Conservation (phyloP, 2,888 invertebrate species). For the Tetranychus truncatus region DNA sequence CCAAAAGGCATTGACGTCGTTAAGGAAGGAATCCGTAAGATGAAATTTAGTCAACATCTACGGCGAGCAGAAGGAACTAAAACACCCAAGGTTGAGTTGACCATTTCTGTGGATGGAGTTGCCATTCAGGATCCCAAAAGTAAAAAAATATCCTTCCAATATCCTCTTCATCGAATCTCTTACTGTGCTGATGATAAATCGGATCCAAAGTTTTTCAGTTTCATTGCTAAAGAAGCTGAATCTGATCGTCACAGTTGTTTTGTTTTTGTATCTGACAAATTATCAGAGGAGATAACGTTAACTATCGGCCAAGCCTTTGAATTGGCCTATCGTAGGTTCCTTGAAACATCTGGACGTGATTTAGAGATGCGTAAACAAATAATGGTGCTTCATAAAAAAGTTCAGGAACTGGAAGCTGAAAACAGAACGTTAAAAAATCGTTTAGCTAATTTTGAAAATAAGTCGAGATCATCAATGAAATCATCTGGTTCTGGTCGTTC, state of each 20-base stretch:
- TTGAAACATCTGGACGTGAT: conserved; percentile 76
- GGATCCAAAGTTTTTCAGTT: conserved; percentile 88
- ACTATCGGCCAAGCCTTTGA: conserved; percentile 98
- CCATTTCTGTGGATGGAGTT: conserved; percentile 92
- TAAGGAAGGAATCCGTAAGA: conserved; percentile 85
- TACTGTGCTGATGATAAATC: conserved; percentile 98
- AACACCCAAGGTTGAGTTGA: conserved; percentile 51
- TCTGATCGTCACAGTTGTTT: conserved; percentile 80
- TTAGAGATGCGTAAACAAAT: conserved; percentile 62
- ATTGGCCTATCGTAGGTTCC: conserved; percentile 75
- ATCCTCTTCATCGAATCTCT: conserved; percentile 88
- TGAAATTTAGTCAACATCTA: conserved; percentile 80
- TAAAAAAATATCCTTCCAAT: conserved; percentile 66
- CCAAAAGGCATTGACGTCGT: conserved; percentile 95
- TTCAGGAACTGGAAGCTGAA: conserved; percentile 53
- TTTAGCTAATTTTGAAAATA: conserved; percentile 15
- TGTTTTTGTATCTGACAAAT: conserved; percentile 88
- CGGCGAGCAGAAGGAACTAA: conserved; percentile 45
- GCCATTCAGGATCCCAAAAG: conserved; percentile 60
- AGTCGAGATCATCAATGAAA: not conserved
- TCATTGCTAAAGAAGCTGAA: conserved; percentile 63
- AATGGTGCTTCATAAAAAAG: conserved; percentile 59
- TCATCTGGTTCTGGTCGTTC: not conserved
- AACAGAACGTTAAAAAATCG: conserved; percentile 14
- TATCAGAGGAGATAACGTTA: conserved; percentile 89